Base-by-base conservation (phyloP, 2,888 invertebrate genomes). In the Lomographa bimaculata region DNA sequence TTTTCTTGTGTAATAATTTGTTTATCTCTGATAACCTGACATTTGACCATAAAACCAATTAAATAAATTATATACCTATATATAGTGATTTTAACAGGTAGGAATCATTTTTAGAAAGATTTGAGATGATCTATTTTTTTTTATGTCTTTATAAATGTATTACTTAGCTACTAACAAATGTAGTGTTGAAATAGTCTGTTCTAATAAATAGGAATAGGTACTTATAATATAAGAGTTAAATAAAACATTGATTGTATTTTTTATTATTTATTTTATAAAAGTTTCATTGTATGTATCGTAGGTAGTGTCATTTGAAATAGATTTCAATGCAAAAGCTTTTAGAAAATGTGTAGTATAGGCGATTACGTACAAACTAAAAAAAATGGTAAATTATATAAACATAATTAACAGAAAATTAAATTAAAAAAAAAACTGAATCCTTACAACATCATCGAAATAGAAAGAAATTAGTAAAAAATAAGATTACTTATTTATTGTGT, bases 281-380 rank as follows among this genome's bases (percentile, higher is more conserved):
- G 78, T 82, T 87, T 85, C 76, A 84, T 81, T 79, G 80, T 83
- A 79, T 84, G 79, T 78, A 81, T 78, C 71, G 75, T 84, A 86
- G 79, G 80, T 84, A 82, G 82, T 86, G 84, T 85, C 79, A 80
- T 80, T 84, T 82, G 71, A 77, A 80, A 75, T 74, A 80, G 19
- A 30, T 81, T 78, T 36, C 70, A 79, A 77, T 67, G 78, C 76
- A 77, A 73, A 68, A 81, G 78, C 76, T 78, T 78, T 78, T 62
- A 66, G 69, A 69, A n/a, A 78, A 86, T 87, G 89, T 89, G 89
- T 87, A 87, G 87, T 78, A 86, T 78, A 85, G 86, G 87, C 79
- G 71, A 79, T 80, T 80, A 82, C 74, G 70, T 78, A 71, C 67
- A 72, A 76, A 77, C 77, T 32, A 26, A 51, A 51, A 7, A 75